Conservation (phyloP, 2,888 invertebrate genomes). For the Drosophila picticornis region DNA sequence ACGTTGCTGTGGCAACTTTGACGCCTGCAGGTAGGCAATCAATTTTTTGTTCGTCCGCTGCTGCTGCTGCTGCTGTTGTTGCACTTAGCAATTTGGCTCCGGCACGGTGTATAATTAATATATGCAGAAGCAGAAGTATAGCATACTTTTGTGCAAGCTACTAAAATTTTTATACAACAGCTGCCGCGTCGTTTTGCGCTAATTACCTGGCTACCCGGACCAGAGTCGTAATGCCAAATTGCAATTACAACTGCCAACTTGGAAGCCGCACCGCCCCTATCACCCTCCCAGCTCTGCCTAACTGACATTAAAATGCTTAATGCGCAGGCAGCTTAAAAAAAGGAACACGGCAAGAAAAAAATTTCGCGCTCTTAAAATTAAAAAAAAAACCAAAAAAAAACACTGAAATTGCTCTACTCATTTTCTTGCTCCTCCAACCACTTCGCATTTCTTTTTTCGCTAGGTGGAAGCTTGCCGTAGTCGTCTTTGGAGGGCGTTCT, state of each 20-base stretch:
- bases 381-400: slow-evolving; percentile 46
- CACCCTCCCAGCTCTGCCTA: slow-evolving; percentile 23
- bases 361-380: slow-evolving; percentile 65
- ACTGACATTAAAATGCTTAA: slow-evolving; percentile 83
- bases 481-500: slow-evolving; percentile 42
- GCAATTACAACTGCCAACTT: slow-evolving; percentile 75
- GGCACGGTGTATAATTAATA: slow-evolving; percentile 70
- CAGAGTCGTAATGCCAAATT: slow-evolving; percentile 77
- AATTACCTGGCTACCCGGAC: slow-evolving; percentile 68
- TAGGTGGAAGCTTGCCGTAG: slow-evolving; percentile 54
- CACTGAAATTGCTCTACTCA: slow-evolving; percentile 55
- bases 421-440: slow-evolving; percentile 26
- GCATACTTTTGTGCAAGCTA: slow-evolving; percentile 66
- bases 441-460: slow-evolving; percentile 36
- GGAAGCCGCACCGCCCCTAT: slow-evolving; percentile 16
- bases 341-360: slow-evolving; percentile 28
- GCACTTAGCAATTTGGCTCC: slow-evolving; percentile 70
- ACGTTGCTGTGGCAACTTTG: slow-evolving; percentile 68
- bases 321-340: slow-evolving; percentile 66
- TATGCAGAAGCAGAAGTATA: slow-evolving; percentile 57
- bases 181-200: slow-evolving; percentile 79
- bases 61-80: slow-evolving; percentile 36
- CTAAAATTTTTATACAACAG: slow-evolving; percentile 78
- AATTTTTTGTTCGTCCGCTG: slow-evolving; percentile 51
- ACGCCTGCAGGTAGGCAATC: slow-evolving; percentile 79